Conservation (phyloP, 1,140 invertebrate genomes). For the Bombus huntii region DNA sequence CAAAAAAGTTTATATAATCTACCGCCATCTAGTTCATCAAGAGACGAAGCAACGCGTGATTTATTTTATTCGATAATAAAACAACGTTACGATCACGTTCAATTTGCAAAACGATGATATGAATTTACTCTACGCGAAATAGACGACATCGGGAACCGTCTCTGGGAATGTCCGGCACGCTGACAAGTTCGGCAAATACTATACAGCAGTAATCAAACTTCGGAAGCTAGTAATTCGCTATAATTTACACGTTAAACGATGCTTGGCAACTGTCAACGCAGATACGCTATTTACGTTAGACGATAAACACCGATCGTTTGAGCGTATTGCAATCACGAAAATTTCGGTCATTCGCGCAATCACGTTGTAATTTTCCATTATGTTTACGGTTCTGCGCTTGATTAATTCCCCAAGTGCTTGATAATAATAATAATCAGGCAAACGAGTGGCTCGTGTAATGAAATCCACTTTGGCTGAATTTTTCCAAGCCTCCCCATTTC, state of each 20-base stretch:
- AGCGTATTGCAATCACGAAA: constrained; percentile 35
- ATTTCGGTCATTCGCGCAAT: constrained; percentile 8
- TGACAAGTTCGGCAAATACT: constrained; percentile 28
- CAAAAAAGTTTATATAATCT: no score
- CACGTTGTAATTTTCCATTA: neutral
- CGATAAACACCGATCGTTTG: constrained; percentile 7
- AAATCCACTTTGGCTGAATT: no score
- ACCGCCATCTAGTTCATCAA: neutral
- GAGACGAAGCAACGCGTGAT: neutral
- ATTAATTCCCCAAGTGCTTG: neutral
- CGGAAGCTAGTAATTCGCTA: constrained; percentile 3
- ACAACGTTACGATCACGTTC: neutral
- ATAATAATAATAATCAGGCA: no score
- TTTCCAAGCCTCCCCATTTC: no score
- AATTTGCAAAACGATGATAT: neutral
- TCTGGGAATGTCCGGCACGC: neutral
- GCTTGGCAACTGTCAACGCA: neutral
- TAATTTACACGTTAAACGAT: constrained; percentile 30
- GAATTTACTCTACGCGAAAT: neutral
- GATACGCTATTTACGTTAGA: constrained; percentile 33
- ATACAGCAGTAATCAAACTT: constrained; percentile 21
- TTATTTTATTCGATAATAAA: neutral
- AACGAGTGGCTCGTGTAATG: no score
- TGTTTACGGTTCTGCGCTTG: neutral
- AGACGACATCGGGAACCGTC: neutral